Base-by-base conservation (phyloP, 2,888 invertebrate species). In the Melanargia galathea region DNA sequence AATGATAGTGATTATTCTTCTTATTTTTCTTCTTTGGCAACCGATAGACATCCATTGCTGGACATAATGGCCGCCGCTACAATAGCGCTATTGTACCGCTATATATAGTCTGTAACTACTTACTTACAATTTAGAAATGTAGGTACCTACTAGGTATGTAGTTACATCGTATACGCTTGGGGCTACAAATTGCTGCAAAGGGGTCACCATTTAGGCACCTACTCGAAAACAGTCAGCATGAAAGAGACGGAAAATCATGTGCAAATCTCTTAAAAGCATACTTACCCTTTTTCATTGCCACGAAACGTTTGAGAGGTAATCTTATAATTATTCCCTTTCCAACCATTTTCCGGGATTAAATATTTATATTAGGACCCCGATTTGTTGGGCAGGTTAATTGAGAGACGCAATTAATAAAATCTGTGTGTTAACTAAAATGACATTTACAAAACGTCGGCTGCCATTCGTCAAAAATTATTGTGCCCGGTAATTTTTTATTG, bases 261-360 rank as follows among this genome's bases (percentile, higher is more conserved):
- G 75, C 78, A 76, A 76, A 79, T 73, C 79, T 77, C 77, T 77
- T 82, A 80, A 84, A 83, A 84, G 81, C 82, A 77, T 69, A 82
- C 83, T 77, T 69, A 82, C 83, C 87, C 86, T 82, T 86, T 83
- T 78, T 75, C 76, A 76, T 76, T 75, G 79, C 81, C 79, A 74
- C 80, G 82, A 87, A 89, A 81, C 86, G 82, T 86, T 89, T 86
- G 82, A 82, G 79, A 81, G 81, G 73, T 86, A 87, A 89, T 88
- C 88, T 83, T 80, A 85, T 90, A 90, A 90, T 86, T 87, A 81
- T 87, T 86, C 88, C 88, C 87, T 90, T 89, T 88, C 80, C 80
- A 78, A 76, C 80, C 86, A 86, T 90, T 90, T 90, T 87, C 84
- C 75, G 73, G 78, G 75, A 85, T 90, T 81, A 87, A 90, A 84